Evolutionary conservation across 2,113 vertebrate genomes (phyloP), one percentile per base, ranked within the genome.

Genomic region (Pelodiscus sinensis): DNA sequence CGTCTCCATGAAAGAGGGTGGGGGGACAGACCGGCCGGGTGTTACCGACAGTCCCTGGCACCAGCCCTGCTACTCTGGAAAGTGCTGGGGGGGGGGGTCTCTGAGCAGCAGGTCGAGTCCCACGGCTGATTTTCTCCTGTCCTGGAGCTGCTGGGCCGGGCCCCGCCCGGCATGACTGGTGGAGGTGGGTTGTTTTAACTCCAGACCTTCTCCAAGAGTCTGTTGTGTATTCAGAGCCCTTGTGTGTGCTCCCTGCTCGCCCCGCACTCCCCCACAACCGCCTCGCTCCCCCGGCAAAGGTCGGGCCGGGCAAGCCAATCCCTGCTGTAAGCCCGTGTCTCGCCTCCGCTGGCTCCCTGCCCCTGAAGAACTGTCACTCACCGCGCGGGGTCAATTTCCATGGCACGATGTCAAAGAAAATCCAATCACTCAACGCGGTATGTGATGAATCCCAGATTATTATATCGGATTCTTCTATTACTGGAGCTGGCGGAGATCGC

Each of bases 401-500:
- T 89, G 93, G 90, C 92, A 92, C 92, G 93, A 93, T 94, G 95
- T 96, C 96, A 96, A 89, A 95, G 92, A 91, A 95, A 95, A 96
- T 97, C 90, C 96, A 96, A 89, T 96, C 94, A 95, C 91, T 96
- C 90, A 90, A 79, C 92, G 86, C 85, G 57, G 51, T 90, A 89
- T 92, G 94, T 82, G 88, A 91, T 94, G 94, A 96, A 92, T 83
- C 55, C 56, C 38, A 86, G 88, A 93, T 97, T 94, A 96, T 95
- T 90, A 68, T 95, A 95, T 92, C 95, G 90, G 35, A 16, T 92
- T 92, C 89, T 95, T 93, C 92, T 93, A 56, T 95, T 94, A 92
- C 79, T 16, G 2, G 78, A 93, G 87, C 84, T 0, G n/a, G 84
- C 1, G 1, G 86, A 92, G 81, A 56, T 84, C 87, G 81, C 27